Evolutionary conservation across 2,113 vertebrate genomes (phyloP), one percentile per base, ranked within the genome.

Genomic region (Boulengeromyrus knoepffleri): DNA sequence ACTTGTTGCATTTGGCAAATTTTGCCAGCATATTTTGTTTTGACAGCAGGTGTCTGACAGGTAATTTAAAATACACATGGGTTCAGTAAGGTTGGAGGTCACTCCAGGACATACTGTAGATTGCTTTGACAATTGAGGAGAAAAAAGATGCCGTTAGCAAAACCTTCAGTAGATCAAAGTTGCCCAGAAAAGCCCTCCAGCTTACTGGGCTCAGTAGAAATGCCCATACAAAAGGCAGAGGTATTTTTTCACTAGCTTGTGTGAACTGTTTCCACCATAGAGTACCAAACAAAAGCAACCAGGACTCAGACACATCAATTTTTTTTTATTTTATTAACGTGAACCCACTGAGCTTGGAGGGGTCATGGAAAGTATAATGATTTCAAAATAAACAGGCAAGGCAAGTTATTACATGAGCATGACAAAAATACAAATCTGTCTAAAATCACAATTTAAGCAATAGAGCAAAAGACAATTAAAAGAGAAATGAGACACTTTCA

Each of bases 1-100:
- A 58, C 36, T 62, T 66, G 52, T 88, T 88, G 36, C 87, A 31
- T 42, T 19, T 45, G 21, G 24, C 19, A 24, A 42, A 58, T 88
- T 62, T 46, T n/a, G 86, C 31, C 19, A 53, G 36, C 52, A 36
- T 86, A 49, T 45, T 83, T 46, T 90, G 42, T 91, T 92, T 89
- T 88, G 83, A 80, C 93, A 92, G 94, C 92, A 94, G 93, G 92
- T 93, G 90, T 93, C 91, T 94, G 94, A 93, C 94, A 93, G 93
- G 92, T 93, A 92, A 94, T 96, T 93, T 93, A 93, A 92, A 93
- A 92, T 93, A 90, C 91, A 91, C 89, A 91, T 77, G 92, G 91
- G 92, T 90, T 91, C 91, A 91, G 89, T 42, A 90, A 89, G 91
- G 85, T 89, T 84, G 91, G 49, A 93, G 94, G 93, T 94, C 92